phyloP scores from a whole-genome alignment of 2,888 invertebrate genomes.

The Amorpha juglandis region DNA sequence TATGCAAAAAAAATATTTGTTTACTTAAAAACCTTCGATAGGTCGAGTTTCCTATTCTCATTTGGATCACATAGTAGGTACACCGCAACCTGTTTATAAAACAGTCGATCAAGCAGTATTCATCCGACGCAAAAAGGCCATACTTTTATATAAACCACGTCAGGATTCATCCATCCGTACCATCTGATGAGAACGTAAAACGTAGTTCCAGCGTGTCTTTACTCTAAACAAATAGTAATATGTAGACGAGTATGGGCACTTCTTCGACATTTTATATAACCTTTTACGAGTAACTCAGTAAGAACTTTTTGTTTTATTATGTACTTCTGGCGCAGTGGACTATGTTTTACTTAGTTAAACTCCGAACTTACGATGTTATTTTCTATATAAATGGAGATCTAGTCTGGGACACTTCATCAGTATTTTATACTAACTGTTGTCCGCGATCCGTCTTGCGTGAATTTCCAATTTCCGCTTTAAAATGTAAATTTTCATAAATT shows the following conservation, averaged over 20 bases:
- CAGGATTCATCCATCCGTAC: background rate
- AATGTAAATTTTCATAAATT: too few species aligned
- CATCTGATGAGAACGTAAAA: background rate
- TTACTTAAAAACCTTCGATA: too few species aligned
- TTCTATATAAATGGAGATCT: too few species aligned
- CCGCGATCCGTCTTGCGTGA: too few species aligned
- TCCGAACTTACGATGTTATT: too few species aligned
- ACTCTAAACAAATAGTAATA: background rate
- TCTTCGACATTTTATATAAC: background rate
- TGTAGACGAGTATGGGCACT: background rate
- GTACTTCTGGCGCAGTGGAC: background rate
- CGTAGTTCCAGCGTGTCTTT: background rate
- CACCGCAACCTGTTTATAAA: too few species aligned
- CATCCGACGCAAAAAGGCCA: background rate
- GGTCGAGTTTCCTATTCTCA: too few species aligned
- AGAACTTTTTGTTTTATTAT: background rate
- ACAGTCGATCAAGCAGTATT: too few species aligned
- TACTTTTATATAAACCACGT: background rate
- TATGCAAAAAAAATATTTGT: too few species aligned
- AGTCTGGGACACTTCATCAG: too few species aligned
- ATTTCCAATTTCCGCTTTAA: too few species aligned
- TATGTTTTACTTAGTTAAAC: background rate
- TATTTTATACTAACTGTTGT: too few species aligned
- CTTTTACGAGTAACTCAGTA: background rate
- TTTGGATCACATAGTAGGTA: background rate